A percentile compares a stretch with the other conserved stretches of the same genome.
Conservation (phyloP, 2,888 invertebrate genomes). For the Autographa pulchrina region DNA sequence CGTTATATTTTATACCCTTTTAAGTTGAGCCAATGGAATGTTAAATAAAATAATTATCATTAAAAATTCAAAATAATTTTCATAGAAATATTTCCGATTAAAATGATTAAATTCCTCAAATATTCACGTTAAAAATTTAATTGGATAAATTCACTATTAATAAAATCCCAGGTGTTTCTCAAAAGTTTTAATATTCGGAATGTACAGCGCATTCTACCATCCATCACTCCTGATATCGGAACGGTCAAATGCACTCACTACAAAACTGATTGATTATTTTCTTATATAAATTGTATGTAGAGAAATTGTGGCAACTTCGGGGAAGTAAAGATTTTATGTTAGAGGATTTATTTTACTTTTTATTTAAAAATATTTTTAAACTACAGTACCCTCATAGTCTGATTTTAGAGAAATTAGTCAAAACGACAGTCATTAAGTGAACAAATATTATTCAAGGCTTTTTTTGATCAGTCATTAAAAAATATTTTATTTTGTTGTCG, state of each 20-base stretch:
- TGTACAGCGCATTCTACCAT: conserved; percentile 41
- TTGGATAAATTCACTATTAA: not conserved
- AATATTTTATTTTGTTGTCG: not conserved
- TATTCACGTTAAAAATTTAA: not conserved
- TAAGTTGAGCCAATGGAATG: too few relatives aligned
- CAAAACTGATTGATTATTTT: conserved; percentile 59
- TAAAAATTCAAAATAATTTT: too few relatives aligned
- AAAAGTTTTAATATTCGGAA: conserved; percentile 49
- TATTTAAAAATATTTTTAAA: not conserved
- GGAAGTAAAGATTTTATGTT: conserved; percentile 4
- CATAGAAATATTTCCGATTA: too few relatives aligned
- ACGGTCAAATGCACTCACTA: conserved; percentile 60
- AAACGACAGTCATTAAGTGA: too few relatives aligned
- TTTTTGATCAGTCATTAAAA: not conserved
- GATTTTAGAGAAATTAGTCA: too few relatives aligned
- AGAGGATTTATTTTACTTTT: not conserved
- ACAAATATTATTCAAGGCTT: too few relatives aligned
- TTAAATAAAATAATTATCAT: too few relatives aligned
- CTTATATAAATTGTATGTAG: conserved; percentile 36
- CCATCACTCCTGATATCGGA: conserved; percentile 47
- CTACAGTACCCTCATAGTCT: too few relatives aligned
- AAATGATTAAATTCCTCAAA: not conserved
- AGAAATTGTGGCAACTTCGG: conserved; percentile 18
- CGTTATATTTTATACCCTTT: too few relatives aligned
- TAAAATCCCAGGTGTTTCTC: conserved; percentile 38